phyloP scores from a whole-genome alignment of 2,797 vertebrate genomes.

The Tamandua tetradactyla region DNA sequence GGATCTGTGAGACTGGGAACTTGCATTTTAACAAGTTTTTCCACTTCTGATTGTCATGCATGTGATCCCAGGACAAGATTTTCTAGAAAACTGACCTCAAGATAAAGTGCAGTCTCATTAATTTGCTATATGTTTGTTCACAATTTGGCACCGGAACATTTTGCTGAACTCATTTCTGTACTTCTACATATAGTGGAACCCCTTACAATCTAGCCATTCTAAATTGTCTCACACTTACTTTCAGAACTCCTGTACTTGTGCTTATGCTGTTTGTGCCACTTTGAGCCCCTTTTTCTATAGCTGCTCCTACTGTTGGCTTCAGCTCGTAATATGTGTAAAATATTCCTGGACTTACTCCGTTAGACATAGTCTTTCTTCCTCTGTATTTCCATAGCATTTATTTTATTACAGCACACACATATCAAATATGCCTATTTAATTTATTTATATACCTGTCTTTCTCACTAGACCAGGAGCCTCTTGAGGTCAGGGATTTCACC shows the following conservation, averaged over 20 bases:
- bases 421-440: background rate
- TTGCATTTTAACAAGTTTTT: slow-evolving; percentile 20
- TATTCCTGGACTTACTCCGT: background rate
- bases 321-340: background rate
- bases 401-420: background rate
- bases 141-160: background rate
- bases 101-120: background rate
- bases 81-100: background rate
- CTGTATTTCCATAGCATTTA: background rate
- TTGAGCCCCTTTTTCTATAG: background rate
- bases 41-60: background rate
- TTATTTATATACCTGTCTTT: slow-evolving; percentile 38
- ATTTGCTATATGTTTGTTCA: background rate
- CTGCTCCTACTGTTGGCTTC: background rate
- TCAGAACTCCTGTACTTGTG: background rate
- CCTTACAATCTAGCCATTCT: background rate
- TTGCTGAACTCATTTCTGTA: background rate
- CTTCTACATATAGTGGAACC: background rate
- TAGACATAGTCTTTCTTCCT: background rate
- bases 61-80: background rate
- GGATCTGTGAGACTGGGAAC: background rate
- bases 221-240: background rate
- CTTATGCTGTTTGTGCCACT: background rate
- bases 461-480: background rate
- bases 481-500: slow-evolving; percentile 2